Percentiles rank a stretch among this genome's conserved stretches.
Evolutionary conservation across 35 echinoderm and acorn worm species (phyloP).

Genomic region (Amphiura filiformis): DNA sequence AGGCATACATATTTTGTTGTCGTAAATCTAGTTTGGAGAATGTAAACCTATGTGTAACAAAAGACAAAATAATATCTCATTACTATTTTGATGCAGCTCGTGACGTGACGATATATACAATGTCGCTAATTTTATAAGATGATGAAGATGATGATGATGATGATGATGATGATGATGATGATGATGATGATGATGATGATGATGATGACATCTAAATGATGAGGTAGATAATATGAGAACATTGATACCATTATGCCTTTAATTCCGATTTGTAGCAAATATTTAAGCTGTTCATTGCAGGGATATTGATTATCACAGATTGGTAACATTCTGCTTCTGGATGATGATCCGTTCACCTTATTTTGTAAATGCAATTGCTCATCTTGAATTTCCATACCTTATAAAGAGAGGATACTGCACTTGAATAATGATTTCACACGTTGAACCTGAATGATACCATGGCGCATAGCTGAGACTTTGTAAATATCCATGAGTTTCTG

Average conservation of each 20-base stretch:
- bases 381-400: conserved; percentile 21
- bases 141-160: background rate
- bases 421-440: conserved; percentile 40
- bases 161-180: background rate
- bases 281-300: background rate
- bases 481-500: conserved; percentile 23
- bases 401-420: conserved; percentile 7
- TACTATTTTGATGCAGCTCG: background rate
- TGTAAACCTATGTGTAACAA: background rate
- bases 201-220: background rate
- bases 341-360: background rate
- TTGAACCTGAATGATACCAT: conserved; percentile 39
- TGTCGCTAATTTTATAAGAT: no score
- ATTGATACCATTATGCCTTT: background rate
- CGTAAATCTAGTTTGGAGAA: background rate
- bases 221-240: background rate
- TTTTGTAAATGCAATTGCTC: background rate
- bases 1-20: conserved; percentile 22
- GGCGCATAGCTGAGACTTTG: conserved; percentile 34
- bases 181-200: background rate
- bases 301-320: no score
- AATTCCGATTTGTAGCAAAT: background rate
- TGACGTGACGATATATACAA: no score
- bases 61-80: no score
- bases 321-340: background rate